Evolutionary conservation across 2,888 invertebrate genomes (phyloP).

Genomic region (Ernsta delagoae): DNA sequence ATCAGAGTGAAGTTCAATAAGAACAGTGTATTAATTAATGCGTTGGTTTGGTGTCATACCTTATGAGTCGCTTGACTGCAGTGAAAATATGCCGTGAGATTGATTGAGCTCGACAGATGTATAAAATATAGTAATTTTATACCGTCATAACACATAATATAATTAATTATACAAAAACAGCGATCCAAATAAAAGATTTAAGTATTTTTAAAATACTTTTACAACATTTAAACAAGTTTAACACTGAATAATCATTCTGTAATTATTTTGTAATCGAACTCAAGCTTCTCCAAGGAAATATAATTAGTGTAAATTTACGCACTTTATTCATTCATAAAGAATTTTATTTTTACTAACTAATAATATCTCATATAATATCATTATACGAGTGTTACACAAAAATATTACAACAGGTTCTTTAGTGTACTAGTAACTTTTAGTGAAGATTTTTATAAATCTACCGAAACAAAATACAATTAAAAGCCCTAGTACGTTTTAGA

Average conservation of each 20-base stretch:
- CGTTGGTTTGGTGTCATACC: too few species aligned
- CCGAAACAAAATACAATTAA: slow-evolving; percentile 16
- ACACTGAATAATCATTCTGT: neutral
- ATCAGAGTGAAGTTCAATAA: too few species aligned
- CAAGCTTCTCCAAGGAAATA: slow-evolving; percentile 11
- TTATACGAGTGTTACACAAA: slow-evolving; percentile 52
- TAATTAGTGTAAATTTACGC: neutral
- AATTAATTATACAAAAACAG: neutral
- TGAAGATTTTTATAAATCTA: slow-evolving; percentile 25
- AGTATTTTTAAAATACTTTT: slow-evolving; percentile 4
- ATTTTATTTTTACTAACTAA: slow-evolving; percentile 48
- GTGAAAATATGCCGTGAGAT: too few species aligned
- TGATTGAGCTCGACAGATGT: too few species aligned
- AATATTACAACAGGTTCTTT: slow-evolving; percentile 31
- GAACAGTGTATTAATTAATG: too few species aligned
- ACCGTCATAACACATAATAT: too few species aligned
- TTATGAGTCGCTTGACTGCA: too few species aligned
- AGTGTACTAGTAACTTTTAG: slow-evolving; percentile 16
- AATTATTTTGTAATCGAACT: neutral
- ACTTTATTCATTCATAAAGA: neutral
- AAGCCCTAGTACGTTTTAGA: slow-evolving; percentile 26
- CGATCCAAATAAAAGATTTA: neutral
- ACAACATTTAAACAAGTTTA: neutral
- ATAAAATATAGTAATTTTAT: too few species aligned
- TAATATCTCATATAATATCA: slow-evolving; percentile 77